A percentile compares a stretch with the other conserved stretches of the same genome.
phyloP scores from a whole-genome alignment of 2,113 vertebrate species.

The Trematomus loennbergii region DNA sequence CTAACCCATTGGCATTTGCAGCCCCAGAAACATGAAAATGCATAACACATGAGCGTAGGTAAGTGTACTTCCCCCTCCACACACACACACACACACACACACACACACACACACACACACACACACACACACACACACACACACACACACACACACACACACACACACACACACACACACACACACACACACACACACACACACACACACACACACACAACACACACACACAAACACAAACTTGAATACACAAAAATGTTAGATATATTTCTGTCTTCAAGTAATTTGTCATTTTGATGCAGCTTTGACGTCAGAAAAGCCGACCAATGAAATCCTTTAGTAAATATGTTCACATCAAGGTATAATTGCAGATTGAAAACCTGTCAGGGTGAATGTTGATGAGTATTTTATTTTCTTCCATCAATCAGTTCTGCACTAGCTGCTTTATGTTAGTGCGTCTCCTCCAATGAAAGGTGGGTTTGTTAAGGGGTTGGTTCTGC shows the following conservation, averaged over 20 bases:
- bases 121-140: too few relatives aligned
- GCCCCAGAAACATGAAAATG: not conserved
- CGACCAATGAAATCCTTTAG: not conserved
- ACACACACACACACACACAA: too few relatives aligned
- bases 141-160: not conserved
- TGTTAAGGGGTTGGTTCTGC: constrained; percentile 50
- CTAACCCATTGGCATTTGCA: not conserved
- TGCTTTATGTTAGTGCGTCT: constrained; percentile 32
- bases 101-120: not conserved
- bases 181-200: too few relatives aligned
- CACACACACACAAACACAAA: too few relatives aligned
- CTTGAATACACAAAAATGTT: too few relatives aligned
- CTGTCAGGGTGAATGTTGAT: not conserved
- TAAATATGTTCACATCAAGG: not conserved
- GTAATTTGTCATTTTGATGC: not conserved
- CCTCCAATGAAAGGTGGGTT: constrained; percentile 17
- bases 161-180: too few relatives aligned
- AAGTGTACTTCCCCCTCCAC: not conserved
- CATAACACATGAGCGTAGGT: not conserved
- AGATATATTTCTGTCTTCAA: not conserved
- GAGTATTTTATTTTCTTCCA: constrained; percentile 24
- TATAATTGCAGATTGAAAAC: constrained; percentile 17
- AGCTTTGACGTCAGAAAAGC: not conserved
- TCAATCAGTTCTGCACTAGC: constrained; percentile 34
- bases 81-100: not conserved